Evolutionary conservation across 1,140 invertebrate species (phyloP), one percentile per base, ranked within the genome.

Genomic region (Drosophila willistoni): DNA sequence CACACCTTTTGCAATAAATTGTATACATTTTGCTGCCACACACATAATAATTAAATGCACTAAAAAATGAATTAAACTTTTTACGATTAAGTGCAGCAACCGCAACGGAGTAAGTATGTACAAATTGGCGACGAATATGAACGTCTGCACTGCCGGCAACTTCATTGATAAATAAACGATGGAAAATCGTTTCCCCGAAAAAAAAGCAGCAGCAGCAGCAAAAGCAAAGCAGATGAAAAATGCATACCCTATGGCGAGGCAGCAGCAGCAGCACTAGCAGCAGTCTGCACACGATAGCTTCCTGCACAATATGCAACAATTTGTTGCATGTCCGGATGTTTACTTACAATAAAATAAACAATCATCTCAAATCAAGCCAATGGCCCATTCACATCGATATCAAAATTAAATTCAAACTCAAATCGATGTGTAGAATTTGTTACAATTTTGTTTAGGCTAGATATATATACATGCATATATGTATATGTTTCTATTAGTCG

Each of bases 291-390:
- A 68, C 63, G 57, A 66, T 65, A 71, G 71, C 77, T 84, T 84
- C 78, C 75, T 76, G 83, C 77, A 83, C 84, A 84, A 87, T 87
- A 78, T 87, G 83, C 84, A 89, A 87, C 84, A 89, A 81, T 89
- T 90, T 89, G 85, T 76, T 78, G 81, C 84, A 89, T 57, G 73
- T 89, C 84, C 84, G 84, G 84, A 90, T 89, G 84, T 89, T 89
- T 89, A 90, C 85, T 84, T 89, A 90, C 81, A 75, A 84, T 73
- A 78, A 89, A 90, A 84, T 89, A 89, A 89, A 89, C 84, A 89
- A 85, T 59, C 57, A 64, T 67, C 67, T 55, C 34, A 14, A 68
- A 29, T 14, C 29, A 65, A 73, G 60, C 55, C 69, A 73, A 64
- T 73, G 68, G 68, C 60, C 47, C 79, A 82, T 73, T 77, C 79